These are phyloP conservation scores for Cheilosia variabilis DNA, from an alignment of 2,888 invertebrate genomes.

Conservation along the genomic window DNA sequence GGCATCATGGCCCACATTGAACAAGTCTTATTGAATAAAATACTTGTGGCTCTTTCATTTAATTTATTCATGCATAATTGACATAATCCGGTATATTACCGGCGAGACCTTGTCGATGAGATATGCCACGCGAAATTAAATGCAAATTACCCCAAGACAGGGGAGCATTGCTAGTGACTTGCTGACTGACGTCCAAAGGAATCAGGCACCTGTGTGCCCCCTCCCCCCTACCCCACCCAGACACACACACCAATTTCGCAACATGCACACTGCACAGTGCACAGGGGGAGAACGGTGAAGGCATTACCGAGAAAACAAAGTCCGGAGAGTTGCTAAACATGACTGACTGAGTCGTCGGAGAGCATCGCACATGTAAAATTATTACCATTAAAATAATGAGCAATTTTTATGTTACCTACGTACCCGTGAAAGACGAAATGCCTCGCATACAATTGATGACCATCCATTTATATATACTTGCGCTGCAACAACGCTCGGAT, in stretches of 20 bases:
- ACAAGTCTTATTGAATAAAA: slow-evolving; percentile 44
- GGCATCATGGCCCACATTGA: slow-evolving; percentile 20
- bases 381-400: slow-evolving; percentile 75
- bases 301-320: slow-evolving; percentile 52
- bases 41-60: slow-evolving; percentile 47
- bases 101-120: slow-evolving; percentile 73
- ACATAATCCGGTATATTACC: slow-evolving; percentile 74
- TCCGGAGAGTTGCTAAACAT: slow-evolving; percentile 55
- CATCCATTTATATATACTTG: background rate
- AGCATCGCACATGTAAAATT: slow-evolving; percentile 72
- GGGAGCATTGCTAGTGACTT: slow-evolving; percentile 42
- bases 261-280: background rate
- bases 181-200: slow-evolving; percentile 58
- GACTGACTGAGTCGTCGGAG: slow-evolving; percentile 35
- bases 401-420: slow-evolving; percentile 68
- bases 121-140: slow-evolving; percentile 73
- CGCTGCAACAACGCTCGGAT: slow-evolving; percentile 30
- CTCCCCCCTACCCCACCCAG: background rate
- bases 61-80: slow-evolving; percentile 74
- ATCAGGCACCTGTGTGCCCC: slow-evolving; percentile 17
- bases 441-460: slow-evolving; percentile 47
- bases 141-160: slow-evolving; percentile 66
- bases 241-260: slow-evolving; percentile 39
- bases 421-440: slow-evolving; percentile 47
- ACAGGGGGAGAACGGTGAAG: slow-evolving; percentile 20